Percentiles rank a stretch among this genome's conserved stretches.
phyloP scores from a whole-genome alignment of 2,113 vertebrate genomes.

The Vulpes vulpes region DNA sequence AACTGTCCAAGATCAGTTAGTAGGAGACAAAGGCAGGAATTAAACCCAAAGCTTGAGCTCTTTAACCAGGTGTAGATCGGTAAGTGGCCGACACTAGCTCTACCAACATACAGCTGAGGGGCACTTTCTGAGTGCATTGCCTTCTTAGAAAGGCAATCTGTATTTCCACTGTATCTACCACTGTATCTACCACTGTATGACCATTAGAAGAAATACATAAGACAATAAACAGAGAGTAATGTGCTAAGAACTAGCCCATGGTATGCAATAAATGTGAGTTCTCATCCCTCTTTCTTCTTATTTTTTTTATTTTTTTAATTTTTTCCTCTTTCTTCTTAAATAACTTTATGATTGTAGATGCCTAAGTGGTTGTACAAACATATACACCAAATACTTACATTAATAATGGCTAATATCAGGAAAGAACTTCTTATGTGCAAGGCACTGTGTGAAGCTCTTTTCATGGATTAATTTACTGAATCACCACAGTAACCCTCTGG shows the following conservation, averaged over 20 bases:
- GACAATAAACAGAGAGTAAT: neutral
- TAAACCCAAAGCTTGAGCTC: neutral
- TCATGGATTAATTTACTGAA: neutral
- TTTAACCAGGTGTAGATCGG: neutral
- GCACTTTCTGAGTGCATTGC: neutral
- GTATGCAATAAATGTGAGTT: neutral
- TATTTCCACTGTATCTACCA: too few species aligned
- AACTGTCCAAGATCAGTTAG: neutral
- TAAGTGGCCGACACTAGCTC: neutral
- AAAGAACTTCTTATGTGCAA: neutral
- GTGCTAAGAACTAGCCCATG: neutral
- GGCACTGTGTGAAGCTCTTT: neutral
- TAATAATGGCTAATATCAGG: neutral
- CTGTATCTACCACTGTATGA: neutral
- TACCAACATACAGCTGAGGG: neutral
- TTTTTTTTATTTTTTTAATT: too few species aligned
- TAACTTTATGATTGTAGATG: neutral
- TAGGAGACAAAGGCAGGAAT: neutral
- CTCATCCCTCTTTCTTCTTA: neutral
- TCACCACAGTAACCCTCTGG: accelerated
- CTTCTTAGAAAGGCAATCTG: too few species aligned
- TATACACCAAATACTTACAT: neutral
- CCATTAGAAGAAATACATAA: neutral
- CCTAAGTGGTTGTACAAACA: neutral
- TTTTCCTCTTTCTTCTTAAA: neutral